These are phyloP conservation scores for Scotopteryx bipunctaria DNA, from an alignment of 2,888 invertebrate genomes.

Conservation along the genomic window DNA sequence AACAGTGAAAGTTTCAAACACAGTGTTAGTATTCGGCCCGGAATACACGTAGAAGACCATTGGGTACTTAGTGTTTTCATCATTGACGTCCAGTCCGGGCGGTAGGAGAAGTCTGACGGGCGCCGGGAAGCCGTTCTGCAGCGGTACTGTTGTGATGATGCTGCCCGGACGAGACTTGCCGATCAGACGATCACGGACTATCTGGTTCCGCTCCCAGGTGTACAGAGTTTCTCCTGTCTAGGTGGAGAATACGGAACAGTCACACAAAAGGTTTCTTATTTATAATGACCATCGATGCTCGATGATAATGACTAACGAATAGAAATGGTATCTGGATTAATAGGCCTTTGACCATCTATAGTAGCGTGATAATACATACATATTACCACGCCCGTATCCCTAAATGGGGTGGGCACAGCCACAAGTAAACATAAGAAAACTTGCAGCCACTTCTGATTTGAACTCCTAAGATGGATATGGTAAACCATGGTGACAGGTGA, in stretches of 20 bases:
- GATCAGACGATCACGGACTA: constrained; percentile 76
- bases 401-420: too few relatives aligned
- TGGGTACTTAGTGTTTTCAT: constrained; percentile 84
- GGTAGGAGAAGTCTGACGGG: constrained; percentile 87
- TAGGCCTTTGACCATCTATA: too few relatives aligned
- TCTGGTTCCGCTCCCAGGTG: constrained; percentile 85
- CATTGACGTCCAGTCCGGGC: constrained; percentile 84
- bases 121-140: constrained; percentile 83
- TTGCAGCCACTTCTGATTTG: too few relatives aligned
- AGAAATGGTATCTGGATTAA: too few relatives aligned
- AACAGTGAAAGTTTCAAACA: constrained; percentile 86
- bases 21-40: constrained; percentile 92
- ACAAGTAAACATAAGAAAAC: too few relatives aligned
- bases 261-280: not conserved
- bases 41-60: constrained; percentile 91
- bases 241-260: too few relatives aligned
- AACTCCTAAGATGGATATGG: too few relatives aligned
- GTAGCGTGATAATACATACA: too few relatives aligned
- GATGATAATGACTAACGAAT: too few relatives aligned
- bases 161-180: constrained; percentile 78
- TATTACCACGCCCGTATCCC: too few relatives aligned
- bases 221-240: constrained; percentile 48
- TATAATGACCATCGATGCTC: too few relatives aligned
- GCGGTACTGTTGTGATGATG: constrained; percentile 81
- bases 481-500: too few relatives aligned